Conservation (phyloP, 2,113 vertebrate genomes). For the Prolemur simus region DNA sequence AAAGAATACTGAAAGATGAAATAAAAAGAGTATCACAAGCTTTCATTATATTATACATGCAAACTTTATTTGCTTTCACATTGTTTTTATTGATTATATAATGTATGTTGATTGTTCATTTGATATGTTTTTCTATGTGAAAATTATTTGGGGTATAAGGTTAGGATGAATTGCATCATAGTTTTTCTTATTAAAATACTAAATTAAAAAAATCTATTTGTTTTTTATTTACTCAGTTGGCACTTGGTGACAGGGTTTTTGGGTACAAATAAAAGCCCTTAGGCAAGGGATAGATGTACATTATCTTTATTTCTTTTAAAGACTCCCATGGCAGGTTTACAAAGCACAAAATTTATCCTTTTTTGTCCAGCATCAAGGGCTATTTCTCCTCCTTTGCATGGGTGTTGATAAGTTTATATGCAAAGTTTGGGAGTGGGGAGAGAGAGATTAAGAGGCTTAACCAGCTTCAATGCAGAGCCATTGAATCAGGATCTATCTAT, state of each 20-base stretch:
- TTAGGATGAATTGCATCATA: background rate
- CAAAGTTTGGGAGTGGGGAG: background rate
- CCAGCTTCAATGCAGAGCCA: background rate
- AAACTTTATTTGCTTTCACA: background rate
- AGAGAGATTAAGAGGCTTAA: background rate
- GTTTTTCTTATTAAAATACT: background rate
- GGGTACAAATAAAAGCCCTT: background rate
- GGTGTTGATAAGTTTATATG: background rate
- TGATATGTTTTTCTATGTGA: background rate
- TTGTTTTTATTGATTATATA: background rate
- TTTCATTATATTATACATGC: background rate
- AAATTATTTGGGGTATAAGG: background rate
- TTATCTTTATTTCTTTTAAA: background rate
- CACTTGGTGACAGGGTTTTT: background rate
- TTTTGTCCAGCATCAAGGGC: background rate
- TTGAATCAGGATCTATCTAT: background rate
- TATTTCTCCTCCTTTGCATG: background rate
- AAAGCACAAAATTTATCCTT: background rate
- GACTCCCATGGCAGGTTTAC: background rate
- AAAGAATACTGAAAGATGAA: background rate
- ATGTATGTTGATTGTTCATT: background rate
- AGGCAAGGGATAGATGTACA: background rate
- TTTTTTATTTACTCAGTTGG: background rate
- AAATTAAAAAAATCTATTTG: background rate
- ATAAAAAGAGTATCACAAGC: background rate